Evolutionary conservation across 2,888 invertebrate species (phyloP), one percentile per base, ranked within the genome.

Genomic region (Ichneumoninae sp.): DNA sequence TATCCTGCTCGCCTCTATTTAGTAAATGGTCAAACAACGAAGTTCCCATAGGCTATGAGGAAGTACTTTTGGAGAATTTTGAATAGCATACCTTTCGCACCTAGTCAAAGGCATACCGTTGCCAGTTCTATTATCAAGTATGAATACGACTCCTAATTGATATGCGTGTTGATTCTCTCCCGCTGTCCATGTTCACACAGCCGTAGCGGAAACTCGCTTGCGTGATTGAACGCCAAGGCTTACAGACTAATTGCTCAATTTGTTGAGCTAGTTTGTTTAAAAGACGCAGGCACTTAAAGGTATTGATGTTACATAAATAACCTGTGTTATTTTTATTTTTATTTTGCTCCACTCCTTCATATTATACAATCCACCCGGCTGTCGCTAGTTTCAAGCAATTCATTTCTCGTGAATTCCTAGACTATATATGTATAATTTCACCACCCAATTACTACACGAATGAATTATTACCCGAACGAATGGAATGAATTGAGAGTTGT

Each of bases 31-130:
- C 40, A 40, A 40, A 52, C n/a, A n/a, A n/a, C n/a, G 0, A 52
- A n/a, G n/a, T 50, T 50, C 52, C 19, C 52, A 52, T n/a, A 50
- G 13, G 16, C 16, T 16, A 19, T 0, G 52, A 7, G n/a, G 52
- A 16, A 52, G 52, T 19, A 19, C n/a, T 19, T 52, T 1, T 1
- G 50, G 3, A 26, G 30, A 13, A 60, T 30, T 60, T 26, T 3
- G 40, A 60, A 30, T 30, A 22, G 22, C 13, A 16, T 7, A 13
- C 30, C 16, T 16, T 26, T 60, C 30, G 26, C 30, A 13, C 13
- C 60, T 16, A 26, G 16, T 60, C 60, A 30, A 60, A 60, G 60
- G 60, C 26, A 30, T 60, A 26, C 52, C 52, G n/a, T 52, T 16
- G 52, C 52, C 52, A 60, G 30, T 30, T 60, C 60, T 60, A 10